Evolutionary conservation across 2,113 vertebrate genomes (phyloP).

Genomic region (Triplophysa siluroides): DNA sequence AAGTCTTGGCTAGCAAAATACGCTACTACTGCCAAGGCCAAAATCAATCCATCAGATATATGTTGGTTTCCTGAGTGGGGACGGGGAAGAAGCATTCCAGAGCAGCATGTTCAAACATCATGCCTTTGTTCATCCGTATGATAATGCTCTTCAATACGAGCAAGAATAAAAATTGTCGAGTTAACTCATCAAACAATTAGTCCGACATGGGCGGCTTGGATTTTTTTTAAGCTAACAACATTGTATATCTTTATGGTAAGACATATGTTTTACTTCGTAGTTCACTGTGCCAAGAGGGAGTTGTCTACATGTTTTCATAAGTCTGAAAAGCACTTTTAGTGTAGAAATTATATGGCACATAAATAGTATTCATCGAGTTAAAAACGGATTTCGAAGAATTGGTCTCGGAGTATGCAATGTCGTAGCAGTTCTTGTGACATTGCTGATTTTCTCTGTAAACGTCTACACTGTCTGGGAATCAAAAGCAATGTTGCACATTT

Average conservation of each 20-base stretch:
- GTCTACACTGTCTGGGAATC: constrained; percentile 14
- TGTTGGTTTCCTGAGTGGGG: neutral
- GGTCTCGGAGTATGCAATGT: neutral
- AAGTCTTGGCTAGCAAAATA: constrained; percentile 5
- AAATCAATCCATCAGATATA: neutral
- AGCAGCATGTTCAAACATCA: constrained; percentile 20
- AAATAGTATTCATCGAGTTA: neutral
- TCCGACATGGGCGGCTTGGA: neutral
- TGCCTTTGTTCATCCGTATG: neutral
- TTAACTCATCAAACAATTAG: neutral
- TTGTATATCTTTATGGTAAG: neutral
- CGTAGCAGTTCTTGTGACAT: neutral
- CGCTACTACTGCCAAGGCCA: neutral
- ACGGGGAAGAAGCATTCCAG: neutral
- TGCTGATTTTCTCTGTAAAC: constrained; percentile 32
- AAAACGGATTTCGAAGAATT: neutral
- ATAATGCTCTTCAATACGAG: neutral
- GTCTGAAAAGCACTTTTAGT: constrained; percentile 5
- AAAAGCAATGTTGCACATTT: constrained; percentile 23
- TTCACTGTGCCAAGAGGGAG: neutral
- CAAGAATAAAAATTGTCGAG: neutral
- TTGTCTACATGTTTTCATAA: neutral
- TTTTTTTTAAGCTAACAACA: neutral
- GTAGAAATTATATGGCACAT: constrained; percentile 1
- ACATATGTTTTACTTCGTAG: neutral